Evolutionary conservation across 2,888 invertebrate genomes (phyloP), one percentile per base, ranked within the genome.

Genomic region (Hartigia nigra): DNA sequence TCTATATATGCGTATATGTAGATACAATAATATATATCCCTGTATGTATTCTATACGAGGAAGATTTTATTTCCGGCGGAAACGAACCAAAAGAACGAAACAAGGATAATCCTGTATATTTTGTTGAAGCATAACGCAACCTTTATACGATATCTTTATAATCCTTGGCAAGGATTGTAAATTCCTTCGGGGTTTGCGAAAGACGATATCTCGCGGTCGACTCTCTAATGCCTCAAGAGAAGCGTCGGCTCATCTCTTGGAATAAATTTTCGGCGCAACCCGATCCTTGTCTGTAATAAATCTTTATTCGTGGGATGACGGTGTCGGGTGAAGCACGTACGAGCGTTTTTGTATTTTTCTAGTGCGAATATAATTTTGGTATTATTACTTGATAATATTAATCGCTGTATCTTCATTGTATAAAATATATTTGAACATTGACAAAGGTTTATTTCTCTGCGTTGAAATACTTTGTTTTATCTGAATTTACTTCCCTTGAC

Each of bases 291-390:
- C 11, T 23, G 72, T 72, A 72, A 72, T 72, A 72, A 72, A 72
- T 34, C 72, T 31, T 34, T 34, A 31, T 72, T 72, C 72, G 72
- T 14, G 72, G 34, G 5, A 72, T 1, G 72, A 72, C 32, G 34
- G 72, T 55, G 55, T 55, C 55, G 55, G 55, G 55, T 55, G 14
- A 4, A 55, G 9, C 9, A 23, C 23, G 23, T 1, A 5, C 23
- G 9, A 55, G 39, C 81, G 78, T 78, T 83, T 82, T 80, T 82
- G 81, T 85, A 85, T 39, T 23, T 9, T 23, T 55, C 55, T 55
- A 23, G 14, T 23, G 23, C 5, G 14, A 35, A 35, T 35, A 1
- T 35, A 35, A 35, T 35, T 35, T 35, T 35, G 34, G 1, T 3
- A 34, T 34, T 34, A 34, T 34, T 34, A 34, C 4, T 34, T 34